A percentile compares a stretch with the other conserved stretches of the same genome.
Conservation (phyloP, 2,888 invertebrate species). For the Cordilura impudica region DNA sequence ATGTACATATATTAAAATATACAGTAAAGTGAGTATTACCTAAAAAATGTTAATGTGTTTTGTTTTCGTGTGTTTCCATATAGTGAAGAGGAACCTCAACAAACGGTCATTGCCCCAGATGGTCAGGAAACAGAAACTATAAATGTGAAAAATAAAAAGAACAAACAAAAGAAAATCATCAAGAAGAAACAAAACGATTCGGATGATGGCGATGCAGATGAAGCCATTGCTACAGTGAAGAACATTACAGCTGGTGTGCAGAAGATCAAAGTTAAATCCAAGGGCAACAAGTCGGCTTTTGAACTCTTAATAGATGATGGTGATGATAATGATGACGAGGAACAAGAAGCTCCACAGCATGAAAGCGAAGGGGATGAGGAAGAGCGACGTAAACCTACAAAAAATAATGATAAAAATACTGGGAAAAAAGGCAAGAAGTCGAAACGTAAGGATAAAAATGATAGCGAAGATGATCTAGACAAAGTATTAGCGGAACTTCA, state of each 20-base stretch:
- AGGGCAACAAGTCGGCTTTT: conserved; percentile 82
- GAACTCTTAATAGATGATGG: conserved; percentile 84
- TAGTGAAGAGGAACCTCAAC: conserved; percentile 81
- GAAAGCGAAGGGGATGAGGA: conserved; percentile 70
- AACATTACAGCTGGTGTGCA: conserved; percentile 79
- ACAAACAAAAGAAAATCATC: conserved; percentile 69
- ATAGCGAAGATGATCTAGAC: conserved; percentile 87
- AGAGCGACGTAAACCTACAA: conserved; percentile 79
- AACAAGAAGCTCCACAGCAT: conserved; percentile 47
- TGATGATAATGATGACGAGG: conserved; percentile 76
- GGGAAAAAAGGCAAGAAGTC: conserved; percentile 86
- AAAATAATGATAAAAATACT: conserved; percentile 76
- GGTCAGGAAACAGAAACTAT: conserved; percentile 67
- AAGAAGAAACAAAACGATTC: conserved; percentile 74
- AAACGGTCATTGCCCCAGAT: conserved; percentile 68
- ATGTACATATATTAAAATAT: neutral
- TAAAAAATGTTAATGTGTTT: conserved; percentile 6
- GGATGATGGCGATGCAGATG: conserved; percentile 77
- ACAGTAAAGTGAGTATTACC: too few relatives aligned
- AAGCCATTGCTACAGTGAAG: conserved; percentile 68
- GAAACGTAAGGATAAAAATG: conserved; percentile 86
- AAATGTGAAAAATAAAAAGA: conserved; percentile 78
- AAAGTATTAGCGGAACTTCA: conserved; percentile 88
- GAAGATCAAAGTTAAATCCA: conserved; percentile 80
- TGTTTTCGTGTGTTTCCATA: conserved; percentile 67